These are phyloP conservation scores for Drosophila bocki DNA, from an alignment of 1,140 invertebrate species.

Conservation along the genomic window DNA sequence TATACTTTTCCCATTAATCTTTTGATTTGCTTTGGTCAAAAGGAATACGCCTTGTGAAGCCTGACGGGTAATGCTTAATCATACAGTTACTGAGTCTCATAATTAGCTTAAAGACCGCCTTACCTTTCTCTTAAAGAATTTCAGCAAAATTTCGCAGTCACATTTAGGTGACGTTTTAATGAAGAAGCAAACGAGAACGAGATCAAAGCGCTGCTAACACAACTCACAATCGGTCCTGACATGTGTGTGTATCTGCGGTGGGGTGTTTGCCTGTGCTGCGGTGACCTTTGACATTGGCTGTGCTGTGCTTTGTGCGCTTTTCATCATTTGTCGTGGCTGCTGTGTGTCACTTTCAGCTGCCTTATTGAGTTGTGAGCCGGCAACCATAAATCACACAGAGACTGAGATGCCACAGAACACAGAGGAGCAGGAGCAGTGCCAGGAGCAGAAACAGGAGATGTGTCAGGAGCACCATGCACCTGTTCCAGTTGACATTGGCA, in stretches of 20 bases:
- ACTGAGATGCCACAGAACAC: constrained; percentile 31
- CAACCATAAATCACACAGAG: constrained; percentile 66
- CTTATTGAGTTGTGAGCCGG: constrained; percentile 65
- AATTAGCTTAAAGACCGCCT: constrained; percentile 7
- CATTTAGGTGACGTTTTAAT: constrained; percentile 48
- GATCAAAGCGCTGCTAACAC: constrained; percentile 48
- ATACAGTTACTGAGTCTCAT: neutral
- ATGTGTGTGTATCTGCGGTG: constrained; percentile 19
- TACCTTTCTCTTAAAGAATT: neutral
- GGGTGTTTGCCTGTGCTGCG: constrained; percentile 6
- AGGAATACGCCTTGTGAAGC: neutral
- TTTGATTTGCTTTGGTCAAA: neutral
- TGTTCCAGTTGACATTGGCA: constrained; percentile 24
- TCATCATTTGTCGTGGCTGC: constrained; percentile 53
- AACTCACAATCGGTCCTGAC: constrained; percentile 44
- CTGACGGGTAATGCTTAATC: constrained; percentile 2
- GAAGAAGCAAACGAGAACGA: constrained; percentile 44
- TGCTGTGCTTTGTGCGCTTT: constrained; percentile 45
- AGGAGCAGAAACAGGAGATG: neutral
- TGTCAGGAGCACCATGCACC: neutral
- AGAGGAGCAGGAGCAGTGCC: neutral
- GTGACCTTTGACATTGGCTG: constrained; percentile 71
- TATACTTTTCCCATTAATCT: neutral
- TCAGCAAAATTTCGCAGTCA: constrained; percentile 24
- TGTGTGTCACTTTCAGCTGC: constrained; percentile 57